phyloP scores from a whole-genome alignment of 2,113 vertebrate genomes.

The Triplophysa dalaica region DNA sequence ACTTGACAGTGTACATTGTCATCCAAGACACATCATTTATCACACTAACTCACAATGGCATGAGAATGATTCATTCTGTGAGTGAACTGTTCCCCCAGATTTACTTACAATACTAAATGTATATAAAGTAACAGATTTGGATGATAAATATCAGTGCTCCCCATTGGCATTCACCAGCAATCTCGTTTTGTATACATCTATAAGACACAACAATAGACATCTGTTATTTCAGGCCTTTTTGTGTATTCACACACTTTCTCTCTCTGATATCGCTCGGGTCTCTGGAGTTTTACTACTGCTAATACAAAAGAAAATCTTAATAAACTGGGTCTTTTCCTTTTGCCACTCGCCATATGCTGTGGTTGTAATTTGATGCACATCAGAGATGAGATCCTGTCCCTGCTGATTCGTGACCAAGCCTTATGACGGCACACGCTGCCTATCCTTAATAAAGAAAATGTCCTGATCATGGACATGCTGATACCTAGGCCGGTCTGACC shows the following conservation, averaged over 20 bases:
- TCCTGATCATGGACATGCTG: slow-evolving; percentile 13
- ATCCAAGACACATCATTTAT: not conserved
- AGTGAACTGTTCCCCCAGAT: not conserved
- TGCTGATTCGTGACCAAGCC: slow-evolving; percentile 61
- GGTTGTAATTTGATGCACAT: slow-evolving; percentile 60
- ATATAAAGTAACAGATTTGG: not conserved
- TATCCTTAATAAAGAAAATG: slow-evolving; percentile 37
- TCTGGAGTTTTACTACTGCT: slow-evolving; percentile 25
- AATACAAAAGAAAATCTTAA: slow-evolving; percentile 57
- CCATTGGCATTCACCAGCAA: not conserved
- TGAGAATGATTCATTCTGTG: not conserved
- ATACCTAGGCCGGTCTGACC: not conserved
- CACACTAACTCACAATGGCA: not conserved
- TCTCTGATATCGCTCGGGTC: not conserved
- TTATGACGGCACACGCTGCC: slow-evolving; percentile 43
- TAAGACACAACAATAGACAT: not conserved
- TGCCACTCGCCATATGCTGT: slow-evolving; percentile 63
- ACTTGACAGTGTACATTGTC: too few species aligned
- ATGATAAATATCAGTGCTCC: not conserved
- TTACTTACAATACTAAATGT: not conserved
- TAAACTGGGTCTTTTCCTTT: slow-evolving; percentile 52
- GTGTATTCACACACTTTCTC: not conserved
- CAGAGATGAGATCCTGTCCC: slow-evolving; percentile 58
- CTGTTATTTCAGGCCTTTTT: not conserved
- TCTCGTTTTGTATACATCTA: not conserved